These are phyloP conservation scores for Diadema setosum DNA, from an alignment of 35 echinoderm and acorn worm species.

Conservation along the genomic window DNA sequence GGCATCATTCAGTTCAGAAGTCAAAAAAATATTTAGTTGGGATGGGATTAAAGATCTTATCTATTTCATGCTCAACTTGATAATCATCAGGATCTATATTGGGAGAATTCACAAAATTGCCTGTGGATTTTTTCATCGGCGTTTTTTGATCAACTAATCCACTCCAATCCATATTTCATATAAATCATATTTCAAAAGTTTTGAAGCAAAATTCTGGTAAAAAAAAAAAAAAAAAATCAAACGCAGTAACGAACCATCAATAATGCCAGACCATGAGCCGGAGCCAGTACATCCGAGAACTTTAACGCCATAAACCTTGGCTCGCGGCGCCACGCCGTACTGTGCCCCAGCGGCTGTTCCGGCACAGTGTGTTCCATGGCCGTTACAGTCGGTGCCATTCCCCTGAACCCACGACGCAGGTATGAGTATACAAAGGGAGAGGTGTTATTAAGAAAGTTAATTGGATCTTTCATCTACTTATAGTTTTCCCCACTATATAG, in stretches of 20 bases:
- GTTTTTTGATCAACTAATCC: no score
- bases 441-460: background rate
- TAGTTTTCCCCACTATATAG: background rate
- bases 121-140: no score
- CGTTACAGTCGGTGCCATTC: constrained; percentile 64
- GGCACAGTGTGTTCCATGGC: constrained; percentile 91
- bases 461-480: background rate
- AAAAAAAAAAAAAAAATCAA: no score
- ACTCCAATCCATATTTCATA: no score
- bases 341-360: constrained; percentile 55
- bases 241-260: constrained; percentile 46
- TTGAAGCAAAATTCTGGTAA: no score
- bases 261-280: constrained; percentile 57
- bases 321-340: constrained; percentile 76
- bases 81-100: no score
- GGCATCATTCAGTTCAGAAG: no score
- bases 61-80: no score
- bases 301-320: constrained; percentile 69
- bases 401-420: constrained; percentile 12
- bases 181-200: no score
- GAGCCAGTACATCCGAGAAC: constrained; percentile 78
- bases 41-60: no score
- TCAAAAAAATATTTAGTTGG: no score
- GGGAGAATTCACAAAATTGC: no score
- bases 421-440: background rate